phyloP scores from a whole-genome alignment of 2,797 vertebrate genomes.

The Notolepis coatsorum region DNA sequence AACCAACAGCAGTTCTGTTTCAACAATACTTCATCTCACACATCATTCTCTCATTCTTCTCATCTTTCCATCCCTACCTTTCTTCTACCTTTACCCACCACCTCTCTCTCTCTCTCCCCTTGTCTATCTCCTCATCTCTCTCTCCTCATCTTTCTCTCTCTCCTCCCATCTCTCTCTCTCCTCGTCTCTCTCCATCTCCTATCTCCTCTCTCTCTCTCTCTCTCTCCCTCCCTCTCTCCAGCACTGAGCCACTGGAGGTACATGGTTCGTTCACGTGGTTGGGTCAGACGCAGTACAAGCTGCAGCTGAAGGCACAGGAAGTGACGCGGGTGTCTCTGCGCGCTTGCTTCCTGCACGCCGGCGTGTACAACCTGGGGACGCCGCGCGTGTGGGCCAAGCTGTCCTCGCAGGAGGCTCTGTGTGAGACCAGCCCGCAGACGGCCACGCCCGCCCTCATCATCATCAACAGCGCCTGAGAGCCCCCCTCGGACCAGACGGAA shows the following conservation, averaged over 20 bases:
- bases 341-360: conserved; percentile 93
- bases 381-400: conserved; percentile 92
- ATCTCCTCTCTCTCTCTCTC: background rate
- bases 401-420: conserved; percentile 83
- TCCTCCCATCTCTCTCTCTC: background rate
- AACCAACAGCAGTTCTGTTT: too few species aligned
- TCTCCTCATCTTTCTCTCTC: background rate
- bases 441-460: conserved; percentile 94
- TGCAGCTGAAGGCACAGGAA: conserved; percentile 89
- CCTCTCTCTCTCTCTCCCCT: background rate
- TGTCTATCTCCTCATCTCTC: background rate
- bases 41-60: too few species aligned
- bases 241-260: conserved; percentile 87
- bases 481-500: background rate
- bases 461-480: conserved; percentile 87
- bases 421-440: conserved; percentile 90
- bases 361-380: conserved; percentile 96
- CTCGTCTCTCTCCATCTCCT: background rate
- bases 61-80: background rate
- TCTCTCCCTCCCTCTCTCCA: conserved; percentile 48
- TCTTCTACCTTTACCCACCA: too few species aligned
- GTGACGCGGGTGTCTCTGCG: conserved; percentile 85
- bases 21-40: background rate
- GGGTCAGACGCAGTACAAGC: conserved; percentile 93
- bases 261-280: conserved; percentile 95